Percentiles rank a stretch among this genome's conserved stretches.
Evolutionary conservation across 1,140 invertebrate genomes (phyloP).

Genomic region (Panagrolaimus sp.): DNA sequence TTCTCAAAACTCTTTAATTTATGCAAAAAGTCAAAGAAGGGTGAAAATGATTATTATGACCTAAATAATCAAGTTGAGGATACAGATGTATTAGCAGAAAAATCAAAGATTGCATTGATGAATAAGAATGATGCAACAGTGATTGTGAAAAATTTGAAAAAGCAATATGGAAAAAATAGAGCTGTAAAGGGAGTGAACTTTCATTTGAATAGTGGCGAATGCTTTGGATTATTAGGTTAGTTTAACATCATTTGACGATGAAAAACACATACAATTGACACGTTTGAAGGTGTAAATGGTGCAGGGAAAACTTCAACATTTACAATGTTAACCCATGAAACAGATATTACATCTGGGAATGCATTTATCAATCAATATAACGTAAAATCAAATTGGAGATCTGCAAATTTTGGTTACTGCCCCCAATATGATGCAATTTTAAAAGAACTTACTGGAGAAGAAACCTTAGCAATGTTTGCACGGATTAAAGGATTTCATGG

Average conservation of each 20-base stretch:
- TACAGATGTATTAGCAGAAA: too few relatives aligned
- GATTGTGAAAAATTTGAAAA: too few relatives aligned
- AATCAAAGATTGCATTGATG: too few relatives aligned
- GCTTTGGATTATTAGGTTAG: slow-evolving; percentile 66
- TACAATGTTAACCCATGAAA: slow-evolving; percentile 66
- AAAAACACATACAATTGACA: too few relatives aligned
- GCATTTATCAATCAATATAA: slow-evolving; percentile 42
- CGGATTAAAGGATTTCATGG: slow-evolving; percentile 64
- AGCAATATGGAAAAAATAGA: too few relatives aligned
- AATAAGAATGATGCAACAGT: too few relatives aligned
- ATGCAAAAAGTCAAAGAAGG: too few relatives aligned
- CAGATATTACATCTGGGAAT: slow-evolving; percentile 36
- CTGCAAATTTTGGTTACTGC: slow-evolving; percentile 67
- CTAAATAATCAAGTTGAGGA: too few relatives aligned
- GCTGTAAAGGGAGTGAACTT: too few relatives aligned
- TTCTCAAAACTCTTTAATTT: background rate
- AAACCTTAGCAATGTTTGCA: slow-evolving; percentile 64
- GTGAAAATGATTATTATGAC: too few relatives aligned
- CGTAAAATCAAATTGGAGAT: slow-evolving; percentile 16
- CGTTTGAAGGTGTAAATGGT: slow-evolving; percentile 67
- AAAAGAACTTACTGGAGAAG: slow-evolving; percentile 67
- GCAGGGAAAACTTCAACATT: slow-evolving; percentile 87
- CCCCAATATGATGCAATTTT: slow-evolving; percentile 77
- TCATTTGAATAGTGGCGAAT: slow-evolving; percentile 67
- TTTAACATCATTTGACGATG: too few relatives aligned